phyloP scores from a whole-genome alignment of 1,140 invertebrate species.

The Drosophila chauvacae region DNA sequence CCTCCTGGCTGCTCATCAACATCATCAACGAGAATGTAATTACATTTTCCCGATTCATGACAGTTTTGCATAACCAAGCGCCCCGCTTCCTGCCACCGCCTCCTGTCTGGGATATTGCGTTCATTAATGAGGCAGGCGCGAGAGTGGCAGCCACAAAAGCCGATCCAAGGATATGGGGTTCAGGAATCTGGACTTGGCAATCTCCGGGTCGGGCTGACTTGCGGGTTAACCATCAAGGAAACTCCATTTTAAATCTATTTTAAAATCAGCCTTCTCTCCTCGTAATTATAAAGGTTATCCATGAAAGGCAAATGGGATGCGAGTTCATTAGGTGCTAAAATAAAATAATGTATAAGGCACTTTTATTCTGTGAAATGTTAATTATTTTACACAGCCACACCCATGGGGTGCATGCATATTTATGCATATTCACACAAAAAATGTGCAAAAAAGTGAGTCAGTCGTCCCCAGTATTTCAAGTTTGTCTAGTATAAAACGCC shows the following conservation, averaged over 20 bases:
- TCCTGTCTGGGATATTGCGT: constrained; percentile 56
- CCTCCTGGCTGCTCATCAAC: constrained; percentile 48
- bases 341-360: background rate
- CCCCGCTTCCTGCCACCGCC: constrained; percentile 22
- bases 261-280: constrained; percentile 3
- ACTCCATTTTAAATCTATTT: constrained; percentile 44
- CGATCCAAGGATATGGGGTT: constrained; percentile 25
- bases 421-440: background rate
- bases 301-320: background rate
- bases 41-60: constrained; percentile 80
- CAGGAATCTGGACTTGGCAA: constrained; percentile 33
- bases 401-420: background rate
- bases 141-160: constrained; percentile 55
- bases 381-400: constrained; percentile 1
- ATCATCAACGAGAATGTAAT: constrained; percentile 79
- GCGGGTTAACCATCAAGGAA: constrained; percentile 19
- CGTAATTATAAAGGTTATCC: background rate
- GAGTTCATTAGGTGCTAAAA: background rate
- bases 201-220: constrained; percentile 14
- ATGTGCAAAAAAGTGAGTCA: too few relatives aligned
- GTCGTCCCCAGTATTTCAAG: background rate
- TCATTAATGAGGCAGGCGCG: constrained; percentile 69
- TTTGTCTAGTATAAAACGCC: background rate
- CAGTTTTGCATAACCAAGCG: constrained; percentile 74
- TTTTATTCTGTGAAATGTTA: background rate